Conservation (phyloP, 2,113 vertebrate genomes). For the Xiphorhynchus elegans region DNA sequence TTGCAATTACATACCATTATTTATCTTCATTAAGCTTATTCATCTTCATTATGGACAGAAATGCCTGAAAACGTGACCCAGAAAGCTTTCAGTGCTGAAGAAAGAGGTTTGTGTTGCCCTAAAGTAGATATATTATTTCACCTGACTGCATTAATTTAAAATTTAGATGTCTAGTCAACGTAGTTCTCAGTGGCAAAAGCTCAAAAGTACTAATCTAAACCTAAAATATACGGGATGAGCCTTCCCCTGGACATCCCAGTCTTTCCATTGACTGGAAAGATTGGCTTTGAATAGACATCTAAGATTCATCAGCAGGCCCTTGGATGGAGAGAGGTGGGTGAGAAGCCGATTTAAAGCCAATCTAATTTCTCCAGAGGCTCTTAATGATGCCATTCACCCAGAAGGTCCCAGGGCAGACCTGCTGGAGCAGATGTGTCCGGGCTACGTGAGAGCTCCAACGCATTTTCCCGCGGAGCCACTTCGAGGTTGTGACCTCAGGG, state of each 20-base stretch:
- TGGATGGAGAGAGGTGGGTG: fast-evolving
- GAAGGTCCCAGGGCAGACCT: not conserved
- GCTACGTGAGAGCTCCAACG: constrained; percentile 16
- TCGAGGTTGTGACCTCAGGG: not conserved
- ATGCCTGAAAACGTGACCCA: not conserved
- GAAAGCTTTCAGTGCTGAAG: not conserved
- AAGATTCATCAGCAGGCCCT: not conserved
- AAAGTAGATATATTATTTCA: constrained; percentile 4
- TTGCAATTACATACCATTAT: not conserved
- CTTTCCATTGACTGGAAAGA: not conserved
- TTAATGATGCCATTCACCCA: not conserved
- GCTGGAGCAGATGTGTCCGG: not conserved
- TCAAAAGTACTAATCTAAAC: not conserved
- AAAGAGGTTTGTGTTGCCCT: not conserved
- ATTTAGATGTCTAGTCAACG: not conserved
- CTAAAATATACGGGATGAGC: not conserved
- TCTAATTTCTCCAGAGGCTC: not conserved
- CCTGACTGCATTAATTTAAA: not conserved
- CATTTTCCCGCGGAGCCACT: not conserved
- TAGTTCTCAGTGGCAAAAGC: not conserved
- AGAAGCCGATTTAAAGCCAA: not conserved
- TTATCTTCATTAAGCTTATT: not conserved
- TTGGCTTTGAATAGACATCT: not conserved
- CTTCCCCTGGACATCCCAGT: not conserved
- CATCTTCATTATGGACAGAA: not conserved